A percentile compares a stretch with the other conserved stretches of the same genome.
Evolutionary conservation across 2,888 invertebrate genomes (phyloP).

Genomic region (Stramonita haemastoma): DNA sequence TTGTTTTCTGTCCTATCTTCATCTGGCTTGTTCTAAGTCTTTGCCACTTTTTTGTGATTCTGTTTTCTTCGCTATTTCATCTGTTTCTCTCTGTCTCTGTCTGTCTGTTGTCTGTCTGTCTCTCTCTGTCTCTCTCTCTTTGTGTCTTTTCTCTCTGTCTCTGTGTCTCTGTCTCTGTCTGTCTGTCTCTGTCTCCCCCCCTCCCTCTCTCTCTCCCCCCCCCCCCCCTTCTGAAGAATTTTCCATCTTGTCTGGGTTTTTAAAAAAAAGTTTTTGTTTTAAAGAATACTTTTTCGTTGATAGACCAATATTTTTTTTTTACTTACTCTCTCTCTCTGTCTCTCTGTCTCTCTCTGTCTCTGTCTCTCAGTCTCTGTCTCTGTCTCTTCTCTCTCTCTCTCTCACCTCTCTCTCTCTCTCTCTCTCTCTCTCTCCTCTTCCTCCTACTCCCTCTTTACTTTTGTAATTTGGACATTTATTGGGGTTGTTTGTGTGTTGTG

Average conservation of each 20-base stretch:
- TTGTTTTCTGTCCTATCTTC: too few species aligned
- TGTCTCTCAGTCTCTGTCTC: not conserved
- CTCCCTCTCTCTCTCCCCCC: not conserved
- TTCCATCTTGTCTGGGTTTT: not conserved
- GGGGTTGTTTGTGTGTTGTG: too few species aligned
- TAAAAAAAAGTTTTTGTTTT: too few species aligned
- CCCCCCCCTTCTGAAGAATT: not conserved
- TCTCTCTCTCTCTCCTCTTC: not conserved
- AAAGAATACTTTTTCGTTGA: too few species aligned
- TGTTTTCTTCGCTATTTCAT: not conserved
- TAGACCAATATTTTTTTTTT: too few species aligned
- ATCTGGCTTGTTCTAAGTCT: too few species aligned
- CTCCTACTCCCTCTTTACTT: not conserved
- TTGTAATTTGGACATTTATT: too few species aligned
- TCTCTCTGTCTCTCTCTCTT: too few species aligned
- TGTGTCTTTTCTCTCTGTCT: too few species aligned
- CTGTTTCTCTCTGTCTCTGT: not conserved
- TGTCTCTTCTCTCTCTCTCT: not conserved
- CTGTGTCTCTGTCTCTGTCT: not conserved
- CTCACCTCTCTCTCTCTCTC: not conserved
- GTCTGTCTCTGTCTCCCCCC: not conserved
- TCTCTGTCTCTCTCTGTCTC: not conserved
- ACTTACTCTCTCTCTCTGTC: not conserved
- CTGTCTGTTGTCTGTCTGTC: not conserved
- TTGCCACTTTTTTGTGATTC: too few species aligned